Base-by-base conservation (phyloP, 1,140 invertebrate species). In the Gyrodactylus salaris region DNA sequence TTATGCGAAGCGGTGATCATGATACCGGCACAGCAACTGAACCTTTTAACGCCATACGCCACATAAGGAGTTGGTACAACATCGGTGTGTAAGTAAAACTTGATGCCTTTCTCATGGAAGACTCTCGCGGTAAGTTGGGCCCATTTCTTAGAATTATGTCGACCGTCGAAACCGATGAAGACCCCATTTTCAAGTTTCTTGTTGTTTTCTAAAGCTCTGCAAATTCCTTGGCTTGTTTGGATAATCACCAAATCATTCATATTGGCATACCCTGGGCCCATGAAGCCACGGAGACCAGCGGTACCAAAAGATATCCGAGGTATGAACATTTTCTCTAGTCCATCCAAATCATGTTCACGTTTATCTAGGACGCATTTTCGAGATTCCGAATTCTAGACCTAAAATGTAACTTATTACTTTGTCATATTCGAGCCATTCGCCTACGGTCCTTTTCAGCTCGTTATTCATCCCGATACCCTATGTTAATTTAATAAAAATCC, bases 1-100 rank as follows among this genome's bases (percentile, higher is more conserved):
- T 99, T 99, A 77, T 99, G 94, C 0, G 92, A 97, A 0, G 95
- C 94, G 20, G 95, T 99, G 0, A 98, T 85, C 89, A 96, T 92
- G 2, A 96, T 84, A 1, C 92, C 92, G 72, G 85, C 87, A 1
- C 85, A 84, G 74, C 86, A 86, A 25, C 85, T 84, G 26, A 85
- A 86, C 75, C 85, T 81, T 20, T 81, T 78, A 1, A 92, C 86
- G 1, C 84, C 83, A 81, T 87, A 96, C 0, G 93, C 81, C 68
- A 98, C 86, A 78, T 93, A 89, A 0, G 94, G 93, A 0, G 94
- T 98, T 19, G 91, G 90, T 77, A 86, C 87, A 1, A 90, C 84
- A 68, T 84, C 79, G 0, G 86, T 86, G 79, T 87, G 95, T 1
- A 96, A 81, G 78, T 87, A 87, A 0, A 96, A 91, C 74, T 85